phyloP scores from a whole-genome alignment of 1,140 invertebrate genomes.

The Pseudoatta argentina region DNA sequence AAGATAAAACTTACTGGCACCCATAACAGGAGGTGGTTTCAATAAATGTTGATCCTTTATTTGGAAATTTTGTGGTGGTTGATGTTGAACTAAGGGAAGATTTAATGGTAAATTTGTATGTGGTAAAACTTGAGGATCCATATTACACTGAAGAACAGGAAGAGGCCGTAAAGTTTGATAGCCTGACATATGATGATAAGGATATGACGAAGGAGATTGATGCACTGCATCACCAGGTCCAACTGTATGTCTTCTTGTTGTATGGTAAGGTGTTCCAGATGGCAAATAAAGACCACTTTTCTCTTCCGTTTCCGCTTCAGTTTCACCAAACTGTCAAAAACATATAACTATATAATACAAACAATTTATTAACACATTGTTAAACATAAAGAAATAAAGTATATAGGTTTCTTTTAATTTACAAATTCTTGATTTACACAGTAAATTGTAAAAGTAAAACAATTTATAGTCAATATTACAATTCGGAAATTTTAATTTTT shows the following conservation, averaged over 20 bases:
- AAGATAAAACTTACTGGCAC: constrained; percentile 89
- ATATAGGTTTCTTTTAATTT: neutral
- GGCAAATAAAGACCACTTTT: constrained; percentile 81
- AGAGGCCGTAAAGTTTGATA: constrained; percentile 80
- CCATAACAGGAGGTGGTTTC: constrained; percentile 96
- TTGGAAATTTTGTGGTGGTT: constrained; percentile 93
- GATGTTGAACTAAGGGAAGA: constrained; percentile 91
- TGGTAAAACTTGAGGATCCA: constrained; percentile 86
- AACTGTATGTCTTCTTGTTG: constrained; percentile 95
- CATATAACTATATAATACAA: constrained; percentile 66
- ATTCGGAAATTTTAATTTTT: too few species aligned
- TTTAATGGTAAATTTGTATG: constrained; percentile 91
- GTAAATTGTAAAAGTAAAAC: neutral
- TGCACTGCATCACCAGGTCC: constrained; percentile 95
- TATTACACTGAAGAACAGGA: constrained; percentile 81
- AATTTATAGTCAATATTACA: too few species aligned
- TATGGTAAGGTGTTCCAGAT: constrained; percentile 83
- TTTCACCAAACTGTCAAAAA: constrained; percentile 88
- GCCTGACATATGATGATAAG: constrained; percentile 81
- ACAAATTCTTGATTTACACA: neutral
- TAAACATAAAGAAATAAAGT: neutral
- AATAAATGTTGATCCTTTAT: constrained; percentile 97
- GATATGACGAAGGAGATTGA: constrained; percentile 86
- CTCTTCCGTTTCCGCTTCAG: constrained; percentile 88
- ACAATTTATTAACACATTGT: neutral